phyloP scores from a whole-genome alignment of 2,113 vertebrate genomes.

The Ursus arctos region DNA sequence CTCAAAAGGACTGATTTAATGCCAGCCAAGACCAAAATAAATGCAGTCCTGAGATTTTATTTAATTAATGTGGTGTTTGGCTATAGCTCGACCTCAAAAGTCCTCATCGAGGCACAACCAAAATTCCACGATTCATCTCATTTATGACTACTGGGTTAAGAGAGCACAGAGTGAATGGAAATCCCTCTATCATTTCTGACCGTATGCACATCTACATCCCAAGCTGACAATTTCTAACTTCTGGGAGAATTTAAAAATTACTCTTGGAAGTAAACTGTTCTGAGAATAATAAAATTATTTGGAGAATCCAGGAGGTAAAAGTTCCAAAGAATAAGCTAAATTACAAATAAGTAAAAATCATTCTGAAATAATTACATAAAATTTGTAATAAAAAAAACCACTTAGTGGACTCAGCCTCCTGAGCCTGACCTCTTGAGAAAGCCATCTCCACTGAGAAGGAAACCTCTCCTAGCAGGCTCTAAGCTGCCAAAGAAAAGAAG shows the following conservation, averaged over 20 bases:
- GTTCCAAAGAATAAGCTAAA: not conserved
- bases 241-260: slow-evolving; percentile 24
- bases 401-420: not conserved
- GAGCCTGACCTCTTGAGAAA: not conserved
- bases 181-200: not conserved
- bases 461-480: not conserved
- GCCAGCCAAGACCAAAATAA: slow-evolving; percentile 27
- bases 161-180: slow-evolving; percentile 4
- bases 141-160: not conserved
- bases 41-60: slow-evolving; percentile 23
- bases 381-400: slow-evolving; percentile 19
- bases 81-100: slow-evolving; percentile 44
- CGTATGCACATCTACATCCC: not conserved
- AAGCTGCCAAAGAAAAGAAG: not conserved
- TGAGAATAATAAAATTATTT: slow-evolving; percentile 45
- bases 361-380: not conserved
- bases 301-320: not conserved
- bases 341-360: not conserved
- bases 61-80: slow-evolving; percentile 34
- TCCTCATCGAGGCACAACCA: slow-evolving; percentile 16
- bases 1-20: not conserved
- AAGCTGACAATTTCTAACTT: not conserved
- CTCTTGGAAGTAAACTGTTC: not conserved
- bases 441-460: not conserved
- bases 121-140: slow-evolving; percentile 4